Conservation (phyloP, 2,113 vertebrate species). For the Eptesicus fuscus region DNA sequence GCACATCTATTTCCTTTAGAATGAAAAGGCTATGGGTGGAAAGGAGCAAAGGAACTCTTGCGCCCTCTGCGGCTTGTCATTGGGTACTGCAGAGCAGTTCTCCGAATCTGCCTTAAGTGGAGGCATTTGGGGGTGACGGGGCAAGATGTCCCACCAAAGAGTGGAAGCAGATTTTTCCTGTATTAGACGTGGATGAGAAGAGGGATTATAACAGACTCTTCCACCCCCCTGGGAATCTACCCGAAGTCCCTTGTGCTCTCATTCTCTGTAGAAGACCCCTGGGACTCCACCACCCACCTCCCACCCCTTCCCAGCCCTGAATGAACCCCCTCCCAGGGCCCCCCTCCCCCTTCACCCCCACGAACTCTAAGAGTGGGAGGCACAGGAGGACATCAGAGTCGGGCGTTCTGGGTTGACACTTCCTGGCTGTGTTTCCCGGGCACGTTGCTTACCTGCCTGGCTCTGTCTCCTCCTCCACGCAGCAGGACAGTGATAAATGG, state of each 20-base stretch:
- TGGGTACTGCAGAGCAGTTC: neutral
- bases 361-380: neutral
- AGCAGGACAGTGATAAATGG: neutral
- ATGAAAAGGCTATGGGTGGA: fast-evolving
- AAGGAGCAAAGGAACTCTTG: neutral
- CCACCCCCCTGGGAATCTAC: neutral
- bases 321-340: neutral
- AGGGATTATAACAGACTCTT: neutral
- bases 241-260: too few species aligned
- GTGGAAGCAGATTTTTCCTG: neutral
- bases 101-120: fast-evolving
- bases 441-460: neutral
- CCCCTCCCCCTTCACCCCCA: fast-evolving
- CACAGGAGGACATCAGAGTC: neutral
- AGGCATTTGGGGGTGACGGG: neutral
- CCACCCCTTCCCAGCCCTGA: neutral
- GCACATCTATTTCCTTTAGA: neutral
- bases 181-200: neutral
- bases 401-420: neutral
- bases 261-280: neutral
- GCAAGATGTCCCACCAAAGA: too few species aligned
- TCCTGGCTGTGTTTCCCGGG: neutral
- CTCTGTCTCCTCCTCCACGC: fast-evolving
- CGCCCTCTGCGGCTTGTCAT: neutral
- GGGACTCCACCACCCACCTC: neutral